Base-by-base conservation (phyloP, 2,113 vertebrate genomes). In the Bambusicola thoracicus region DNA sequence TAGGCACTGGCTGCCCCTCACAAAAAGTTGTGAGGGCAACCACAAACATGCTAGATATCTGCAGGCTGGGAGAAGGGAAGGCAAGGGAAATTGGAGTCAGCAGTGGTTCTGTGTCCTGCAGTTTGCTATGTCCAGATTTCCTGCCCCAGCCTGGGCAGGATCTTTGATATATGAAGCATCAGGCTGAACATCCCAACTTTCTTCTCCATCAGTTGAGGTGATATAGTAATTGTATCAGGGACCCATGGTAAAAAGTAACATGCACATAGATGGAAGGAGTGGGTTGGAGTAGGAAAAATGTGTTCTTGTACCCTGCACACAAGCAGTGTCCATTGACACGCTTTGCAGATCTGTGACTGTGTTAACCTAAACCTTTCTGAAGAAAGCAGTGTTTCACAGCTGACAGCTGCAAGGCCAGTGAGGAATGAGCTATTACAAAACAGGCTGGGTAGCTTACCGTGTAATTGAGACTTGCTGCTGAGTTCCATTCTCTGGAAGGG, bases 291-390 rank as follows among this genome's bases (percentile, higher is more conserved):
- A 76, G 40, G 53, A 76, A 56, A 79, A 65, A 10, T 8, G 32
- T 0, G 0, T 10, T 34, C 11, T 24, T 53, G 38, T 40, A 14
- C 29, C 44, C 65, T 18, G 46, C 34, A 4, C 10, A 13, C 29
- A 61, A 53, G 63, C 7, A 0, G 11, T 40, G 32, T 29, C 51
- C 41, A 11, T 25, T 1, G 1, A 27, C 20, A 73, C 34, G 2
- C 55, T 70, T 29, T n/a, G 48, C n/a, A 30, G 38, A 11, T 15
- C 32, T 41, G 36, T 9, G 59, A 22, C 4, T 10, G 36, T 11
- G n/a, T 8, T 41, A 32, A 46, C 13, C 25, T 46, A 48, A 44
- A 34, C 22, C 41, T 61, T 69, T 56, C 24, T 8, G 51, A 76
- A 38, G 53, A 41, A 85, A 82, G 69, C 51, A 15, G 24, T 1